These are phyloP conservation scores for Mimachlamys varia DNA, from an alignment of 2,888 invertebrate species.

Conservation along the genomic window DNA sequence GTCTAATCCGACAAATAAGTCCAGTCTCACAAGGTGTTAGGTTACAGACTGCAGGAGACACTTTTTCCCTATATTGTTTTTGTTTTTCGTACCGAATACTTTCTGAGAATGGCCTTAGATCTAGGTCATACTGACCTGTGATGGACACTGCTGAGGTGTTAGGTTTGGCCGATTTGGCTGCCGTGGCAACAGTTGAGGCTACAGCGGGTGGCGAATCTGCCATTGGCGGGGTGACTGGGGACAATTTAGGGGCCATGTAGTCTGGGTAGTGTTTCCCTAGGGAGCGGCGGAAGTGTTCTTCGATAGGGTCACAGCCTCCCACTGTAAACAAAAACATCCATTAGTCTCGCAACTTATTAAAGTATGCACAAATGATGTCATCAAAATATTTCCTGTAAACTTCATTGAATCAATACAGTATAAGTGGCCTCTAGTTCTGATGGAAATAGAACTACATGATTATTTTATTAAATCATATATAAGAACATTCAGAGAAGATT, in stretches of 20 bases:
- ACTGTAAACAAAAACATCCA: constrained; percentile 51
- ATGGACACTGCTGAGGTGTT: constrained; percentile 50
- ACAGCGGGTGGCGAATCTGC: constrained; percentile 40
- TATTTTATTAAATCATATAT: no score
- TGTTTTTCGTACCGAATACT: not conserved
- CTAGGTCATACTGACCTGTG: constrained; percentile 51
- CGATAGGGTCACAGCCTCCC: constrained; percentile 92
- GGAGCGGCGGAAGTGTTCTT: constrained; percentile 96
- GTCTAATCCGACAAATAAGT: not conserved
- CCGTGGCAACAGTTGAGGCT: constrained; percentile 47
- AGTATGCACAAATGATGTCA: no score
- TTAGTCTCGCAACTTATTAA: not conserved
- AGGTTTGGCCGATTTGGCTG: constrained; percentile 51
- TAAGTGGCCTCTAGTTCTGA: no score
- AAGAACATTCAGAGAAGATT: no score
- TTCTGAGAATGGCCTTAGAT: not conserved
- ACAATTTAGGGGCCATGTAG: constrained; percentile 56
- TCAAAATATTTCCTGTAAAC: no score
- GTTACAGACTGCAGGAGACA: not conserved
- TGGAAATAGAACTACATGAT: no score
- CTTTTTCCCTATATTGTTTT: not conserved
- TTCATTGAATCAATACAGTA: no score
- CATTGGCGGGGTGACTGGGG: constrained; percentile 55
- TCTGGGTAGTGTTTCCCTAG: constrained; percentile 85
- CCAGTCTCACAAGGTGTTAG: not conserved